These are phyloP conservation scores for Acholoe squamosa DNA, from an alignment of 2,888 invertebrate genomes.

Conservation along the genomic window DNA sequence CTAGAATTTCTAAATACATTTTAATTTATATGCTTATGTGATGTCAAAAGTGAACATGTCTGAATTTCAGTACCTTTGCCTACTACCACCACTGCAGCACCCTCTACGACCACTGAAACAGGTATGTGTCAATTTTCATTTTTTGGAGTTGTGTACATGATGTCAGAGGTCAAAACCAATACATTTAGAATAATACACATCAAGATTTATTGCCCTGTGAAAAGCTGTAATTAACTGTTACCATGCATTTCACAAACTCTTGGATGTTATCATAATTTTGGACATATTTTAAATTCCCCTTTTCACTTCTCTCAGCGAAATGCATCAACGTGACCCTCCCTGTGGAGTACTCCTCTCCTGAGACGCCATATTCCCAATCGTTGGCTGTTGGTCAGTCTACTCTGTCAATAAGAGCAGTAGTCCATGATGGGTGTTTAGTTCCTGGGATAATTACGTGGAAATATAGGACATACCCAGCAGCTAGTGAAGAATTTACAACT, in stretches of 20 bases:
- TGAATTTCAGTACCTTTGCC: too few species aligned
- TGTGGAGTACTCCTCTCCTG: neutral
- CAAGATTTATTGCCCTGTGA: neutral
- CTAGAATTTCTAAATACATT: too few species aligned
- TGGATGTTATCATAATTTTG: neutral
- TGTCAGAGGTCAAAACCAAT: neutral
- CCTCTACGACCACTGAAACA: too few species aligned
- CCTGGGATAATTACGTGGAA: neutral
- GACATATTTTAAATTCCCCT: neutral
- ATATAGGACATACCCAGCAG: neutral
- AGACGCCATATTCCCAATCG: neutral
- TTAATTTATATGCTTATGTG: too few species aligned
- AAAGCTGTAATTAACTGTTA: neutral
- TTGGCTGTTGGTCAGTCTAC: neutral
- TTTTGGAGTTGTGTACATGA: too few species aligned
- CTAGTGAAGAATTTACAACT: neutral
- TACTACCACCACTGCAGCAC: too few species aligned
- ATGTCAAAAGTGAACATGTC: too few species aligned
- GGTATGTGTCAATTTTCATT: too few species aligned
- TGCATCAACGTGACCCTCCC: neutral
- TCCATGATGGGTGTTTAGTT: neutral
- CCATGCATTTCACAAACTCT: neutral
- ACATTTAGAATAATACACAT: neutral
- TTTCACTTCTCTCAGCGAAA: neutral
- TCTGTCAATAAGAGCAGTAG: neutral